These are phyloP conservation scores for Xenus cinereus DNA, from an alignment of 2,113 vertebrate genomes.

Conservation along the genomic window DNA sequence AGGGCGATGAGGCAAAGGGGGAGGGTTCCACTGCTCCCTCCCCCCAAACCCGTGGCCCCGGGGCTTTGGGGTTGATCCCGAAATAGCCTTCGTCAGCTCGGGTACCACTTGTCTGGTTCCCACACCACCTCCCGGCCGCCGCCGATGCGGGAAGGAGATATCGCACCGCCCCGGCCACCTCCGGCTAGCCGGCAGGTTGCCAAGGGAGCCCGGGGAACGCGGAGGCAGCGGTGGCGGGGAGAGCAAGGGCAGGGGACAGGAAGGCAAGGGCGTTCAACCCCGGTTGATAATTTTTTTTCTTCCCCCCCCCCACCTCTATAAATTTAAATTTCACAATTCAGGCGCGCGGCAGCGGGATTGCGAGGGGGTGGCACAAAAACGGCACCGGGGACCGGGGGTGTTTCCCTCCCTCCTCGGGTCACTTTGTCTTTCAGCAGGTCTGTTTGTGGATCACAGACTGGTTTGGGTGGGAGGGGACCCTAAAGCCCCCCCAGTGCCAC, in stretches of 20 bases:
- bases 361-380: not conserved
- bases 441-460: not conserved
- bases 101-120: not conserved
- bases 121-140: not conserved
- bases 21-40: not conserved
- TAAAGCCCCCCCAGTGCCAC: not conserved
- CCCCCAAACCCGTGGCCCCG: not conserved
- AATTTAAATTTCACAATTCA: not conserved
- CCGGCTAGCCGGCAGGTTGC: fast-evolving
- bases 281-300: too few species aligned
- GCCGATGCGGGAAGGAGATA: not conserved
- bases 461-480: not conserved
- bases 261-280: not conserved
- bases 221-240: fast-evolving
- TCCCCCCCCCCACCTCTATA: not conserved
- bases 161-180: not conserved
- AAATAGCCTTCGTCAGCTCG: not conserved
- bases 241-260: not conserved
- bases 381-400: fast-evolving
- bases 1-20: not conserved
- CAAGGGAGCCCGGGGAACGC: not conserved
- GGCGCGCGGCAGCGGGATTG: fast-evolving
- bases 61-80: not conserved
- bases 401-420: not conserved
- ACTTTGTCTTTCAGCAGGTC: not conserved